These are phyloP conservation scores for Lutjanus argentimaculatus DNA, from an alignment of 2,797 vertebrate species.

Conservation along the genomic window DNA sequence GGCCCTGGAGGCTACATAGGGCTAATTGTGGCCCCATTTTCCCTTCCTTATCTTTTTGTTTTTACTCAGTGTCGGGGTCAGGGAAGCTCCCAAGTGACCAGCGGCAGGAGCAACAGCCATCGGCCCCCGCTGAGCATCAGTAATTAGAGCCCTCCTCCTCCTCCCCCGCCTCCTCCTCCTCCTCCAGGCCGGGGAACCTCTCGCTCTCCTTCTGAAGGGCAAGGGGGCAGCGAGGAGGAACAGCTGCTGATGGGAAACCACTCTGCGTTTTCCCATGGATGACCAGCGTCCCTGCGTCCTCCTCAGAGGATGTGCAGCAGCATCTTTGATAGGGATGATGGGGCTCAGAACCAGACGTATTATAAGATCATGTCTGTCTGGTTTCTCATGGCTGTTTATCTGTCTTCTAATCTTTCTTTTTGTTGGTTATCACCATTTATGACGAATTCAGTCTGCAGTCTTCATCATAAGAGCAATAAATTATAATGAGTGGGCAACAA, in stretches of 20 bases:
- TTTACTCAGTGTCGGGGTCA: conserved; percentile 79
- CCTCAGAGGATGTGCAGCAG: conserved; percentile 59
- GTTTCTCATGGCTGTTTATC: conserved; percentile 23
- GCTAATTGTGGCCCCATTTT: conserved; percentile 83
- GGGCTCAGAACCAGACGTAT: conserved; percentile 30
- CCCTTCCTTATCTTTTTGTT: conserved; percentile 77
- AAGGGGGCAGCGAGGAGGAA: conserved; percentile 69
- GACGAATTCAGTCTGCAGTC: conserved; percentile 1
- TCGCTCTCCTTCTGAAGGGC: conserved; percentile 73
- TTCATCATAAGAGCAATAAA: conserved; percentile 7
- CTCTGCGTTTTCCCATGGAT: conserved; percentile 75
- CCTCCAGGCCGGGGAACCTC: conserved; percentile 61
- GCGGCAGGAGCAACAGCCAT: conserved; percentile 87
- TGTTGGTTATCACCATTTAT: conserved; percentile 18
- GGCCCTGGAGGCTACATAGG: conserved; percentile 72
- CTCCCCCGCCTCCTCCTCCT: conserved; percentile 42
- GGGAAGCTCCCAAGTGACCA: conserved; percentile 85
- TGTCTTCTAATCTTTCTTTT: conserved; percentile 3
- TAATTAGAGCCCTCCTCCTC: conserved; percentile 76
- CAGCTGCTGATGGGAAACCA: conserved; percentile 85
- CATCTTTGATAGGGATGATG: conserved; percentile 57
- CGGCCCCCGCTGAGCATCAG: conserved; percentile 83
- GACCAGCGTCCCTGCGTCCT: conserved; percentile 60
- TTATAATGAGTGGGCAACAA: conserved; percentile 3
- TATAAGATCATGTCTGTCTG: conserved; percentile 44